phyloP scores from a whole-genome alignment of 2,113 vertebrate genomes.

The Carettochelys insculpta region DNA sequence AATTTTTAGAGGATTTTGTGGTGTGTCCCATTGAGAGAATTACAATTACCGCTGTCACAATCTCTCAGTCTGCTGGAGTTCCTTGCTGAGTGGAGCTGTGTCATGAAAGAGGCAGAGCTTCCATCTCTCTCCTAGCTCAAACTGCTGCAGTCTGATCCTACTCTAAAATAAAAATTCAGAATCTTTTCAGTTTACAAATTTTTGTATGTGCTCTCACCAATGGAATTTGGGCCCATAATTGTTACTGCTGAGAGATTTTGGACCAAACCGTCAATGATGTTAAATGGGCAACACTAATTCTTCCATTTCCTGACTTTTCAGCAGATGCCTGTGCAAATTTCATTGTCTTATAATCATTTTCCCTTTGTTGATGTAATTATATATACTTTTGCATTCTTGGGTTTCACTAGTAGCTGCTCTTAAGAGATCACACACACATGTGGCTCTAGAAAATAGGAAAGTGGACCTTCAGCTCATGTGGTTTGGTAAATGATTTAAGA shows the following conservation, averaged over 20 bases:
- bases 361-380: not conserved
- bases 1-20: not conserved
- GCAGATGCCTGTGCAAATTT: not conserved
- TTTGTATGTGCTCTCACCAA: too few species aligned
- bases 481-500: not conserved
- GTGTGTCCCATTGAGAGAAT: not conserved
- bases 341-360: not conserved
- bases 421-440: not conserved
- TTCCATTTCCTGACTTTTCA: not conserved
- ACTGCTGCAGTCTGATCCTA: not conserved
- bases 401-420: not conserved
- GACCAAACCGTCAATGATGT: accelerated
- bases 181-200: not conserved
- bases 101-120: not conserved
- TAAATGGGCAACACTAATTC: not conserved
- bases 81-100: not conserved
- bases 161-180: not conserved
- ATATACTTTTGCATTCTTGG: not conserved
- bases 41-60: not conserved
- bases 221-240: not conserved
- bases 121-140: not conserved
- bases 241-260: not conserved
- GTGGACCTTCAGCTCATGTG: not conserved
- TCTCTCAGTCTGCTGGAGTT: not conserved
- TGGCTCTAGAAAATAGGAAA: not conserved